Evolutionary conservation across 2,113 vertebrate genomes (phyloP).

Genomic region (Oryctolagus cuniculus): mOryCun1.1 NC_091443.1:85785501-85786000

Average conservation of each 20-base stretch:
- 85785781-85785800: background rate
- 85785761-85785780: background rate
- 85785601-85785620: background rate
- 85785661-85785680: background rate
- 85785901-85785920: background rate
- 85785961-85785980: background rate
- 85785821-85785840: background rate
- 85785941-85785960: background rate
- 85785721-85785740: background rate
- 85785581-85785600: background rate
- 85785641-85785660: background rate
- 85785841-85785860: background rate
- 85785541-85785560: background rate
- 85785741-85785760: background rate
- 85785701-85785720: background rate
- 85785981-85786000: background rate
- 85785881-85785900: background rate
- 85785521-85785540: background rate
- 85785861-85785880: background rate
- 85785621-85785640: background rate
- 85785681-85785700: background rate
- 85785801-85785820: background rate
- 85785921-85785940: background rate
- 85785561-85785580: accelerated
- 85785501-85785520: accelerated